phyloP scores from a whole-genome alignment of 2,113 vertebrate genomes.

The Ptilorrhoa leucosticta region DNA sequence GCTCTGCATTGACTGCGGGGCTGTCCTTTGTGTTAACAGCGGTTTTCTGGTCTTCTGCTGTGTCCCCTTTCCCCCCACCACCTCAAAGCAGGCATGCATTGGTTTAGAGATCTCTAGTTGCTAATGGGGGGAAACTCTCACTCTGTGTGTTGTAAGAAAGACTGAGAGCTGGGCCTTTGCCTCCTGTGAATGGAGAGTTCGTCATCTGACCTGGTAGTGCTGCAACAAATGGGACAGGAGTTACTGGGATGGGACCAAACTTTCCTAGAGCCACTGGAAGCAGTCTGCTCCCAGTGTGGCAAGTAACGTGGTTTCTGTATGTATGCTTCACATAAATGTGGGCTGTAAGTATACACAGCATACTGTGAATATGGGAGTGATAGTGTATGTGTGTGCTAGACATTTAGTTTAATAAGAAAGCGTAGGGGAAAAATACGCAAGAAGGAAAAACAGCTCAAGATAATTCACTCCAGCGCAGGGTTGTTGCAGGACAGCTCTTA shows the following conservation, averaged over 20 bases:
- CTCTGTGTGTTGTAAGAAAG: too few species aligned
- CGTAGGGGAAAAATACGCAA: rapidly evolving
- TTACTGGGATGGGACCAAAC: neutral
- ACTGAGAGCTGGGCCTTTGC: neutral
- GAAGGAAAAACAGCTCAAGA: neutral
- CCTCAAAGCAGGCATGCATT: neutral
- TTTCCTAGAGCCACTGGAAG: neutral
- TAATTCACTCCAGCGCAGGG: neutral
- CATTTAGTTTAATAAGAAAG: neutral
- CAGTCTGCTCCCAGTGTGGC: neutral
- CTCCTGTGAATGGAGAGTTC: neutral
- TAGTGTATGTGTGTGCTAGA: neutral
- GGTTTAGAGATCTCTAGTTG: neutral
- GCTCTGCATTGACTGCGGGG: neutral
- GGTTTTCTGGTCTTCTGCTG: neutral
- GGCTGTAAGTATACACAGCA: neutral
- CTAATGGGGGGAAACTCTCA: neutral
- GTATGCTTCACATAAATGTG: neutral
- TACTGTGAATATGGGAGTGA: neutral
- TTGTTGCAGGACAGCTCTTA: neutral
- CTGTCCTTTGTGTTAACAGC: neutral
- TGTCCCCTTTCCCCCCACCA: neutral
- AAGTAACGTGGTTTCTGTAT: rapidly evolving
- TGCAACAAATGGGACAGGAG: neutral
- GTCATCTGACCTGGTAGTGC: neutral